Base-by-base conservation (phyloP, 2,888 invertebrate species). In the Copidosoma aretas region DNA sequence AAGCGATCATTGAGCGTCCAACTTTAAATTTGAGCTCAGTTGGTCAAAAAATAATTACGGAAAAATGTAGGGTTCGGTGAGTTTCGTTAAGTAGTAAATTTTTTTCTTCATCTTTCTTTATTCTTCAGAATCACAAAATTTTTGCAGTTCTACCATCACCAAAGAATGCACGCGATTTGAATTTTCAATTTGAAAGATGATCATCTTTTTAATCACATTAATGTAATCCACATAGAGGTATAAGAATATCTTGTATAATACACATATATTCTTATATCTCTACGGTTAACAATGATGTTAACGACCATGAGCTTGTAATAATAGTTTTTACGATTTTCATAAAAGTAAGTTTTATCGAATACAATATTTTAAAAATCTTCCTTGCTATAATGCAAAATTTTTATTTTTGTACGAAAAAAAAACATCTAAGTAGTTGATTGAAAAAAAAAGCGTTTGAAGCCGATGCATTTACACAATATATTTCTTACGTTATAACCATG, bases 151-250 rank as follows among this genome's bases (percentile, higher is more conserved):
- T 65, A 22, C 39, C 59, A 51, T 57, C 59, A 60, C 71, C 68
- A 71, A 71, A 71, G 68, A 68, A 71, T 68, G 65, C 68, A 66
- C 51, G 68, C 71, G 41, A 61, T 19, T 41, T 61, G 43, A 65
- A 19, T 64, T 51, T n/a, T 25, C 15, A 65, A 65, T 25, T 10
- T 46, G 4, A 46, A 52, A 15, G 56, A 64, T n/a, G n/a, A n/a
- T n/a, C n/a, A n/a, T 19, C 57, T 21, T 54, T 62, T 59, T 51
- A 14, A 64, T 64, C 39, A 49, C 10, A 49, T 19, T n/a, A n/a
- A 49, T 49, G 10, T n/a, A 3, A 19, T 5, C 19, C 10, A 49
- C 49, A 22, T 32, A 53, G 22, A 53, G 53, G 8, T 32, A 8
- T 8, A 32, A 32, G 32, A 32, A 32, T 32, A 32, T 32, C 8